Evolutionary conservation across 2,113 vertebrate genomes (phyloP), one percentile per base, ranked within the genome.

Genomic region (Equus quagga): DNA sequence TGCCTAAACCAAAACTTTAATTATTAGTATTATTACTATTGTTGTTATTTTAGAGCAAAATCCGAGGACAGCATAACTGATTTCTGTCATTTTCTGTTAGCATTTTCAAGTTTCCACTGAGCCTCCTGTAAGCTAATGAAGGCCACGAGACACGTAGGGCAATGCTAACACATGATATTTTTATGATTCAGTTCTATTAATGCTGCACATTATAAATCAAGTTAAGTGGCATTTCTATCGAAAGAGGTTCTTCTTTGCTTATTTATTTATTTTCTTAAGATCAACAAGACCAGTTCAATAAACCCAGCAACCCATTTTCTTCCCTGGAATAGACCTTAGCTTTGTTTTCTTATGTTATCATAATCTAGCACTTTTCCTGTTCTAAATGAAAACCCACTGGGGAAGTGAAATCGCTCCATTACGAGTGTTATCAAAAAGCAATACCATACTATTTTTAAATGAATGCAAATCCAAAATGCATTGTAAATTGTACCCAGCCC

Each of bases 131-230:
- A 98, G 96, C 97, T 98, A 96, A 97, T 91, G 96, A 95, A 97
- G 97, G 87, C 7, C 46, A 89, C 2, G 24, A 96, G 93, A 90
- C 86, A 49, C 19, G 1, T 64, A 18, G 89, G n/a, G 23, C n/a
- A 96, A 85, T 5, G 69, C 73, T 62, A 33, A 96, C 80, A 96
- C 96, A n/a, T 94, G 84, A 91, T 80, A 65, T 75, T 96, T 98
- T 98, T 96, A 97, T 96, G 94, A 84, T 97, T 98, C 84, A 4
- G 14, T 96, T 97, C 97, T 94, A 98, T 98, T 98, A 98, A 98
- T 2, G 31, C 81, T 89, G 92, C 76, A 81, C 78, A 96, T 97
- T 98, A 98, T 98, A 98, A 98, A 98, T 98, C 98, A 98, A 97
- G 97, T 98, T 98, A 98, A 98, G 98, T 98, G 98, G 67, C 96